Evolutionary conservation across 2,888 invertebrate genomes (phyloP), one percentile per base, ranked within the genome.

Genomic region (Cyclophora albipunctata): DNA sequence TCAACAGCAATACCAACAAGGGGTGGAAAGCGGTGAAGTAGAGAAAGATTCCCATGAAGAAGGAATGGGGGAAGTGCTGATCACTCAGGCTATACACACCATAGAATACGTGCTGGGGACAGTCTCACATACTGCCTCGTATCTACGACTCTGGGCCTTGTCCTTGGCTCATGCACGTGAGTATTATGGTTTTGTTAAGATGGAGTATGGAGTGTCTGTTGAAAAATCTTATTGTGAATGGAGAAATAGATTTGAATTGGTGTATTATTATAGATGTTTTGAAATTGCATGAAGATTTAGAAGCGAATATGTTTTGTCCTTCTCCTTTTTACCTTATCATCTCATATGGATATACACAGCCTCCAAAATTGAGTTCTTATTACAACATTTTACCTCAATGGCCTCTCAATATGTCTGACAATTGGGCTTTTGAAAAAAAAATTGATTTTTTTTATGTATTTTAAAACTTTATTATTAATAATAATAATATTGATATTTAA

Each of bases 41-140:
- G 62, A 63, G 3, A 71, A 71, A 2, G 76, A 74, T 42, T 58
- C 62, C 2, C 66, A 71, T 1, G 90, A 89, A 0, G 90, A 89
- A 64, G 54, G 92, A 6, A 90, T 94, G 71, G 90, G 93, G 1
- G 96, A 96, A 68, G 76, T 95, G 57, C 90, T 96, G 78, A 95
- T 97, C 61, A 92, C 95, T 60, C 96, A 96, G 69, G 92, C 92
- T 3, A 97, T 97, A 63, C 96, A 97, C 79, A 97, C 96, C 3
- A 96, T 97, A 54, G 97, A 97, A 81, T 97, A 94, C 69, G 95
- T 96, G 51, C 89, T 97, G 46, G 96, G 96, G 42, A 95, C 96
- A n/a, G 93, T 97, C 7, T 96, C 96, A 0, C 96, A 97, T 77
- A 97, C 97, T 0, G 97, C 97, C 1, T 96, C 96, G 0, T 97